A percentile compares a stretch with the other conserved stretches of the same genome.
phyloP scores from a whole-genome alignment of 2,113 vertebrate species.

The Rhinolophus sinicus region DNA sequence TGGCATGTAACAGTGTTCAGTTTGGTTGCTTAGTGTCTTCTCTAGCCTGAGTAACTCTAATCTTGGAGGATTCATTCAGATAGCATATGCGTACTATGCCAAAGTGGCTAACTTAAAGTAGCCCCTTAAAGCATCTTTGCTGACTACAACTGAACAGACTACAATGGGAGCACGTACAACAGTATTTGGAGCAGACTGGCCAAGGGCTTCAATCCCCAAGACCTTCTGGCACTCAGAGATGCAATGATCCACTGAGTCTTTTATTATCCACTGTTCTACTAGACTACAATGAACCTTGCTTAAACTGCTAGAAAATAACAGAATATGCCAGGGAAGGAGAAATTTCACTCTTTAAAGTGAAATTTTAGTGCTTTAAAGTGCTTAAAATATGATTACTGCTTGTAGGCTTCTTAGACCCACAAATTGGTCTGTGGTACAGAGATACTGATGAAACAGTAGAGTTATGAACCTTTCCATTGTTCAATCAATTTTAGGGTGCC shows the following conservation, averaged over 20 bases:
- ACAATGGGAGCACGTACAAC: not conserved
- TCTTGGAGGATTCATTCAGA: not conserved
- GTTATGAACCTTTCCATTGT: not conserved
- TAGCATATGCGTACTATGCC: not conserved
- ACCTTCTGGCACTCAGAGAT: not conserved
- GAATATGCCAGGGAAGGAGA: not conserved
- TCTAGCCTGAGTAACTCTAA: not conserved
- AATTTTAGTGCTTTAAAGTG: not conserved
- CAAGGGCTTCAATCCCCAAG: not conserved
- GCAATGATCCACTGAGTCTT: not conserved
- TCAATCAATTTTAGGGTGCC: not conserved
- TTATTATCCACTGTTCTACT: not conserved
- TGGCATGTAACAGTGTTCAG: not conserved
- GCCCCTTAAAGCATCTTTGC: not conserved
- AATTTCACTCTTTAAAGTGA: not conserved
- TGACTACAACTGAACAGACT: not conserved
- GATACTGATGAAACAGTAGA: not conserved
- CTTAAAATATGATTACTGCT: not conserved
- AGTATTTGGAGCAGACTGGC: accelerated
- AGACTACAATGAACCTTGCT: not conserved
- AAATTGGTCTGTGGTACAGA: not conserved
- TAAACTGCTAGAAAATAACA: not conserved
- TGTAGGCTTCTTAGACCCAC: not conserved
- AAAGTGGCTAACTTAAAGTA: not conserved
- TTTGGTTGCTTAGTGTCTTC: not conserved